Base-by-base conservation (phyloP, 2,797 vertebrate genomes). In the Melanogrammus aeglefinus region DNA sequence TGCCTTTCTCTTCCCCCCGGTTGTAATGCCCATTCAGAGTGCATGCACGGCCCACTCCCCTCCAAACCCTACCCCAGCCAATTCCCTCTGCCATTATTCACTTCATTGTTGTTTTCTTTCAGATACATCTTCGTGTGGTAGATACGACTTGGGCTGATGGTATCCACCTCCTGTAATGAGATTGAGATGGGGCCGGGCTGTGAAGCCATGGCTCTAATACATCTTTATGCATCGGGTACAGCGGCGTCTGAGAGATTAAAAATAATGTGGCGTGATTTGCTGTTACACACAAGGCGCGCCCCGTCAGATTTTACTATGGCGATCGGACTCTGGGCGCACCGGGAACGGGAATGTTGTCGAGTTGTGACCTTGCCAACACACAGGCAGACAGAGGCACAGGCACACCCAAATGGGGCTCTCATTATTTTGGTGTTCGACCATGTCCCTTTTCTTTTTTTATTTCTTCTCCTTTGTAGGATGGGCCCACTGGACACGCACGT, bases 151-250 rank as follows among this genome's bases (percentile, higher is more conserved):
- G 73, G 63, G 63, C 24, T 47, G 44, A 80, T 77, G 79, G 85
- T 80, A 83, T 83, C 75, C 31, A 78, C 85, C 79, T 74, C 76
- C 44, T 70, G 75, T 86, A 85, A 89, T 89, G 82, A 76, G 78
- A 77, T 73, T 82, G 84, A 89, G 86, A 88, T 78, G 76, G 80
- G 35, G 77, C 63, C 63, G 16, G 14, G 14, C 76, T 78, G 82
- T 44, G 73, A 81, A 92, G 92, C 80, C 86, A 90, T 93, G 89
- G 91, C 90, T 82, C 83, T 87, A 92, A 92, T 89, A 88, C 86
- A 88, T 92, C 86, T 85, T 93, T 93, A 91, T 92, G 87, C 89
- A 92, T 92, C 90, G 93, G 90, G 86, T 89, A 89, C 82, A 75
- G 86, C 86, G 88, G 91, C 91, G 84, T 88, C 82, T 80, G 85